phyloP scores from a whole-genome alignment of 2,888 invertebrate species.

The Ligdia adustata region DNA sequence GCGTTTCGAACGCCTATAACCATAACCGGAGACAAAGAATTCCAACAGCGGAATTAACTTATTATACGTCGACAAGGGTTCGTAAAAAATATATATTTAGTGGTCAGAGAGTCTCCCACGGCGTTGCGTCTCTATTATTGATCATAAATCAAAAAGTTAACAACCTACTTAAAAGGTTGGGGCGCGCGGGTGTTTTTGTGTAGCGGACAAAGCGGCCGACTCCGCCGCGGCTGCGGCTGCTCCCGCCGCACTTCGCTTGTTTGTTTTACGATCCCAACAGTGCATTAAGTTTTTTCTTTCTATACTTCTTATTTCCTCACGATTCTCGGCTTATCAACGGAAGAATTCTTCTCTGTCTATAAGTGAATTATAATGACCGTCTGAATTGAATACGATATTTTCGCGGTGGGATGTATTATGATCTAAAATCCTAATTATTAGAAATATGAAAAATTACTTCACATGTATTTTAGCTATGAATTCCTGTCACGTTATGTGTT shows the following conservation, averaged over 20 bases:
- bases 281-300: conserved; percentile 77
- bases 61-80: conserved; percentile 76
- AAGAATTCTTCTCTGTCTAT: conserved; percentile 52
- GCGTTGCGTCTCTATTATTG: conserved; percentile 83
- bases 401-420: no score
- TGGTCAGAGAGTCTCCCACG: conserved; percentile 78
- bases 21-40: conserved; percentile 64
- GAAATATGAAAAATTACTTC: no score
- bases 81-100: conserved; percentile 79
- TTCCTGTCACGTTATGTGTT: conserved; percentile 60
- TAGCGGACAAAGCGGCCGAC: conserved; percentile 77
- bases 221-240: conserved; percentile 64
- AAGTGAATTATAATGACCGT: conserved; percentile 44
- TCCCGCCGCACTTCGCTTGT: conserved; percentile 73
- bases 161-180: conserved; percentile 83
- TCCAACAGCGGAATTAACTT: conserved; percentile 67
- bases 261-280: conserved; percentile 82
- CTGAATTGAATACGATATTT: conserved; percentile 16
- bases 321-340: conserved; percentile 72
- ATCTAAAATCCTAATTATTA: no score
- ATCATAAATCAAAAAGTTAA: conserved; percentile 84
- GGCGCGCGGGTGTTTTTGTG: conserved; percentile 79
- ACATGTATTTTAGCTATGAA: no score
- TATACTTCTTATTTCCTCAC: conserved; percentile 74
- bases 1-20: conserved; percentile 40